These are phyloP conservation scores for Chondrilla cf. caribensis DNA, from an alignment of 37 sponge, comb jelly and placozoan genomes.

Conservation along the genomic window DNA sequence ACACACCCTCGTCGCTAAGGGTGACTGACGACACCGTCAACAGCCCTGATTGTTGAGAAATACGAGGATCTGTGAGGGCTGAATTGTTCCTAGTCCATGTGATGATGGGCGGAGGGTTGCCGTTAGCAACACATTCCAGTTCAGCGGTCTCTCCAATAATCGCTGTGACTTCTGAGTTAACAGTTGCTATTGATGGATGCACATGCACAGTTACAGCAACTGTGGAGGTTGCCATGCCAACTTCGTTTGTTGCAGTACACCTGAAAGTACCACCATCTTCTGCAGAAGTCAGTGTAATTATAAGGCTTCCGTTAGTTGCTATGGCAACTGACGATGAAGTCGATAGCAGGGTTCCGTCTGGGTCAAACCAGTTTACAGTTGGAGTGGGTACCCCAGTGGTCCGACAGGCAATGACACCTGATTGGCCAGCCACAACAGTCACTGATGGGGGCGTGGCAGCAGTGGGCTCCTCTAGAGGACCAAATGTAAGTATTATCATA, in stretches of 20 bases:
- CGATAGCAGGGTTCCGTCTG: neutral
- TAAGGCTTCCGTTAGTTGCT: constrained; percentile 19
- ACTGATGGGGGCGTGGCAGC: neutral
- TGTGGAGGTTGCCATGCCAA: constrained; percentile 13
- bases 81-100: neutral
- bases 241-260: constrained; percentile 9
- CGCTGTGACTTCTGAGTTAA: neutral
- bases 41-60: neutral
- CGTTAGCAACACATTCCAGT: constrained; percentile 14
- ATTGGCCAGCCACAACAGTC: neutral
- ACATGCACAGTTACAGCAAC: constrained; percentile 4
- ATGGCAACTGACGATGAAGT: neutral
- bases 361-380: neutral
- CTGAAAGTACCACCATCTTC: constrained; percentile 9
- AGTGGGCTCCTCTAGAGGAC: neutral
- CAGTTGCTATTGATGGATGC: neutral
- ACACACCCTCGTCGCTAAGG: constrained; percentile 41
- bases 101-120: constrained; percentile 16
- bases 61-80: neutral
- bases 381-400: constrained; percentile 2
- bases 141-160: neutral
- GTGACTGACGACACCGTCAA: constrained; percentile 24
- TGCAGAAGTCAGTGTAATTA: neutral
- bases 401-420: neutral
- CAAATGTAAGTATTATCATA: neutral